phyloP scores from a whole-genome alignment of 1,140 invertebrate genomes.

The Brachionus angularis region DNA sequence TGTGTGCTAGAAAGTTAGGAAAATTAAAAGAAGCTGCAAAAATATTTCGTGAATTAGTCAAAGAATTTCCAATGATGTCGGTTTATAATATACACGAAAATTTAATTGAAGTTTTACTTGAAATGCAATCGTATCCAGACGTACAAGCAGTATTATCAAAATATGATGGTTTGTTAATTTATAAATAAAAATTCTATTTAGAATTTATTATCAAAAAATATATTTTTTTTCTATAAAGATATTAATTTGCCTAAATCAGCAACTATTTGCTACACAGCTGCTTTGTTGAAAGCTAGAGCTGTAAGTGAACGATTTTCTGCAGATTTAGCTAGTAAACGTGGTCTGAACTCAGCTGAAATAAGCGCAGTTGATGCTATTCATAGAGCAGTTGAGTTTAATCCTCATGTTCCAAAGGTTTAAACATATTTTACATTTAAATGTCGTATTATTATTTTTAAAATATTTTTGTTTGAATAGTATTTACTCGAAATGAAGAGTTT shows the following conservation, averaged over 20 bases:
- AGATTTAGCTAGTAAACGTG: constrained; percentile 78
- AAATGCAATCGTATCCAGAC: constrained; percentile 93
- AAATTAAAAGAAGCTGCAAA: constrained; percentile 86
- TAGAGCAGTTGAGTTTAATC: constrained; percentile 95
- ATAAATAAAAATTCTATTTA: no score
- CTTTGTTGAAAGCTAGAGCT: constrained; percentile 81
- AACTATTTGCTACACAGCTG: constrained; percentile 93
- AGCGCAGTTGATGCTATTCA: constrained; percentile 93
- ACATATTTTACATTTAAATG: no score
- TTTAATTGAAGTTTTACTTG: constrained; percentile 86
- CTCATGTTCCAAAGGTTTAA: constrained; percentile 89
- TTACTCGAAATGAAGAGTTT: constrained; percentile 91
- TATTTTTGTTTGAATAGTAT: no score
- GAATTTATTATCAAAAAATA: constrained; percentile 6
- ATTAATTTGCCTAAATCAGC: constrained; percentile 90
- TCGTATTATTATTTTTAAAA: no score
- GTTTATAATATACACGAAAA: constrained; percentile 95
- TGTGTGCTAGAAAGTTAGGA: constrained; percentile 91
- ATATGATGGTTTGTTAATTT: constrained; percentile 68
- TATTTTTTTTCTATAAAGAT: constrained; percentile 64
- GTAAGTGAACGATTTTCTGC: constrained; percentile 82
- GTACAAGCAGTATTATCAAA: constrained; percentile 90
- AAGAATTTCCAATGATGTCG: constrained; percentile 94
- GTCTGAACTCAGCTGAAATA: constrained; percentile 81
- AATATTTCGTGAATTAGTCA: constrained; percentile 88